phyloP scores from a whole-genome alignment of 2,888 invertebrate species.

The Napeogenes inachia region DNA sequence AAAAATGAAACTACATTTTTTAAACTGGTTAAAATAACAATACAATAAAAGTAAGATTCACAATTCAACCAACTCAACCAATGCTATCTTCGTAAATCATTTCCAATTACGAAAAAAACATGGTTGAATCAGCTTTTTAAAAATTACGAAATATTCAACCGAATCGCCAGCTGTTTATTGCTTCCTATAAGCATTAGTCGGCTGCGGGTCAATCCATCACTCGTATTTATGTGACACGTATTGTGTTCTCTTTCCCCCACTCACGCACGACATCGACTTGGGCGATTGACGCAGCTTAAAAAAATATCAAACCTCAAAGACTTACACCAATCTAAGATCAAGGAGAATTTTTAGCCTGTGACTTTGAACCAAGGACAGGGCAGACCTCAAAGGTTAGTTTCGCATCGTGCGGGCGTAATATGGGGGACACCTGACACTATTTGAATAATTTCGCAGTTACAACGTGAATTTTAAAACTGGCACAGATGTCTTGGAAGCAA shows the following conservation, averaged over 20 bases:
- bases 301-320: slow-evolving; percentile 1
- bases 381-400: slow-evolving; percentile 42
- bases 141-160: slow-evolving; percentile 42
- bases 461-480: slow-evolving; percentile 57
- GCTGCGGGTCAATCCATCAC: slow-evolving; percentile 75
- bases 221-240: slow-evolving; percentile 70
- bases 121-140: slow-evolving; percentile 22
- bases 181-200: slow-evolving; percentile 67
- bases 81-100: too few relatives aligned
- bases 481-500: slow-evolving; percentile 56
- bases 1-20: background rate
- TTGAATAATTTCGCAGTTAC: slow-evolving; percentile 69
- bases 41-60: background rate
- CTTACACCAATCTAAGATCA: slow-evolving; percentile 6
- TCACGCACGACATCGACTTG: slow-evolving; percentile 35
- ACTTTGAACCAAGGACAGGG: slow-evolving; percentile 35
- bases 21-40: too few relatives aligned
- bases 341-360: slow-evolving; percentile 30
- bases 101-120: slow-evolving; percentile 7
- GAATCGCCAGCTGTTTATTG: slow-evolving; percentile 69
- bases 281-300: slow-evolving; percentile 42
- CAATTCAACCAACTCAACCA: background rate
- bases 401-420: slow-evolving; percentile 47
- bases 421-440: slow-evolving; percentile 64
- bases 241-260: slow-evolving; percentile 52